Percentiles rank a stretch among this genome's conserved stretches.
Conservation (phyloP, 2,797 vertebrate genomes). For the Mormyrops boulengeri region DNA sequence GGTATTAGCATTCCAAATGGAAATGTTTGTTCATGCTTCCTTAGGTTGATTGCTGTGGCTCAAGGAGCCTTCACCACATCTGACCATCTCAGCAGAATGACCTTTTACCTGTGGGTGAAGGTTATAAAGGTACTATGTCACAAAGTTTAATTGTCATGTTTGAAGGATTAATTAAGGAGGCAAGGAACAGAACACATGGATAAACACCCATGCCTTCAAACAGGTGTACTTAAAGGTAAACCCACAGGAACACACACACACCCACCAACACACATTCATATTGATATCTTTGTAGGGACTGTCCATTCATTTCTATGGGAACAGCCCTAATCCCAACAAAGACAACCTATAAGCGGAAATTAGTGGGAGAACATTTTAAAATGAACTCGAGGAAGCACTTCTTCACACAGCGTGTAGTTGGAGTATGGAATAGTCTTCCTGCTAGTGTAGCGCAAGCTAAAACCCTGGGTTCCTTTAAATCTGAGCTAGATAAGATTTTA, state of each 20-base stretch:
- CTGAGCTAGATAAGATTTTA: too few relatives aligned
- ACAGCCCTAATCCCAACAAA: not conserved
- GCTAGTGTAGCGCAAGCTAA: too few relatives aligned
- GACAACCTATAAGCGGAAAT: too few relatives aligned
- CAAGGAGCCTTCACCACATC: not conserved
- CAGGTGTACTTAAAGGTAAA: not conserved
- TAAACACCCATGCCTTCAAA: not conserved
- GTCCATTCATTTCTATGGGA: not conserved
- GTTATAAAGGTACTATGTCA: not conserved
- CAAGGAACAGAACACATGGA: not conserved
- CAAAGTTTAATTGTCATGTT: not conserved
- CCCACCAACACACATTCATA: not conserved
- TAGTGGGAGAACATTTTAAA: too few relatives aligned
- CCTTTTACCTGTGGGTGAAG: not conserved
- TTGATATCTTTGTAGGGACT: too few relatives aligned
- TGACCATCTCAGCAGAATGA: not conserved
- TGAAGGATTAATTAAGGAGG: not conserved
- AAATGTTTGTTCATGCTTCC: not conserved
- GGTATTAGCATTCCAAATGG: not conserved
- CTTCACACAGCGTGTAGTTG: too few relatives aligned
- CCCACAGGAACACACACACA: not conserved
- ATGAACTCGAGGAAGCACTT: too few relatives aligned
- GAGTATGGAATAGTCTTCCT: too few relatives aligned
- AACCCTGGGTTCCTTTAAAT: too few relatives aligned
- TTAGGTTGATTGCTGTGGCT: not conserved